Evolutionary conservation across 2,113 vertebrate genomes (phyloP).

Genomic region (Spilogale gracilis): DNA sequence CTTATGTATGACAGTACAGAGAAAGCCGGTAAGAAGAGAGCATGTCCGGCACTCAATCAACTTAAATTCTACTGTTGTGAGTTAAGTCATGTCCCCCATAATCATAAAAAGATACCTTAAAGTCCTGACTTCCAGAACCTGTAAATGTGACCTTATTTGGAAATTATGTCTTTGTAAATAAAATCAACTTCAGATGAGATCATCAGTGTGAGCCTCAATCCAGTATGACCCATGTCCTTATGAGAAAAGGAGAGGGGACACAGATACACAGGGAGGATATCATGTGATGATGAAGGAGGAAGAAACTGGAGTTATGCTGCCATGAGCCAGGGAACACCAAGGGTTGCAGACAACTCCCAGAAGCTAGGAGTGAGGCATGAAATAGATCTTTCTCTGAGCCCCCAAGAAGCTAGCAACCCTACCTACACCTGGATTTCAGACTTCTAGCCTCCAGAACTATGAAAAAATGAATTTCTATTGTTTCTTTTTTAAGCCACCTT

Average conservation of each 20-base stretch:
- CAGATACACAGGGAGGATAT: not conserved
- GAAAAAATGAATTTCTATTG: not conserved
- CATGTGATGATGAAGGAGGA: not conserved
- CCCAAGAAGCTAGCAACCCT: not conserved
- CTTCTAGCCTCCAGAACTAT: not conserved
- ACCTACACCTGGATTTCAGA: not conserved
- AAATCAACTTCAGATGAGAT: not conserved
- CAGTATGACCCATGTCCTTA: not conserved
- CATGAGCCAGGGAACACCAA: not conserved
- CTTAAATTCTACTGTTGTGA: not conserved
- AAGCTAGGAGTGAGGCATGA: not conserved
- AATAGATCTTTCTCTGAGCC: not conserved
- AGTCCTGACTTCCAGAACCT: not conserved
- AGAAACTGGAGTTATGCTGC: not conserved
- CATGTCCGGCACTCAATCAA: not conserved
- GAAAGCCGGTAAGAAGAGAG: not conserved
- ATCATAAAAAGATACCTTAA: not conserved
- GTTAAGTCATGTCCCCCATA: not conserved
- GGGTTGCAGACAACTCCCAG: not conserved
- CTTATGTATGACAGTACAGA: not conserved
- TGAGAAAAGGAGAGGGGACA: not conserved
- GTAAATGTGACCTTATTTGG: not conserved
- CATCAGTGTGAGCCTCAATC: not conserved
- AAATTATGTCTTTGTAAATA: not conserved
- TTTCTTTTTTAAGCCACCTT: not conserved